phyloP scores from a whole-genome alignment of 2,797 vertebrate species.

The Craterocephalus amniculus region DNA sequence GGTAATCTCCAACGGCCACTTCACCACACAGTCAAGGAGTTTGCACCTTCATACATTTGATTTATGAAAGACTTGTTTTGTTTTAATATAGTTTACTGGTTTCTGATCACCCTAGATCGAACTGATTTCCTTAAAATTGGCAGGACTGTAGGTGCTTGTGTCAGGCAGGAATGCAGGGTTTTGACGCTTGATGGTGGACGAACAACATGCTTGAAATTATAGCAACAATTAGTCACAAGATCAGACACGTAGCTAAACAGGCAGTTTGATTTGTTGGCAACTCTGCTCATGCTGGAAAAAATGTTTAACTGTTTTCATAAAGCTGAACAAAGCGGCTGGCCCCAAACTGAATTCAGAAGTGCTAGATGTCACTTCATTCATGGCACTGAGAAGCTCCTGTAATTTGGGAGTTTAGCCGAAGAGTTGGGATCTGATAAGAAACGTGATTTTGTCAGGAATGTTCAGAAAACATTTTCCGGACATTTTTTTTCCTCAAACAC shows the following conservation, averaged over 20 bases:
- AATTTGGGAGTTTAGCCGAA: too few relatives aligned
- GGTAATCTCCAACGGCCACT: too few relatives aligned
- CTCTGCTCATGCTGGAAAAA: not conserved
- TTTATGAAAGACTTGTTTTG: not conserved
- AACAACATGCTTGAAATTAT: not conserved
- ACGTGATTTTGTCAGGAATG: not conserved
- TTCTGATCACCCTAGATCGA: not conserved
- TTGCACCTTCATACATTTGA: too few relatives aligned
- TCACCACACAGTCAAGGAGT: too few relatives aligned
- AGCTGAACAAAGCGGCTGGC: not conserved
- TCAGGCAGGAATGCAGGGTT: not conserved
- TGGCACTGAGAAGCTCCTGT: not conserved
- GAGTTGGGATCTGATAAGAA: too few relatives aligned
- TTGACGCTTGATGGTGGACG: not conserved
- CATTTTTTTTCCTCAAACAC: not conserved
- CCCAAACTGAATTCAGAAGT: not conserved
- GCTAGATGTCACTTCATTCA: not conserved
- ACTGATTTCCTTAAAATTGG: not conserved
- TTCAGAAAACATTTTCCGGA: not conserved
- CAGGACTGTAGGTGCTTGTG: not conserved
- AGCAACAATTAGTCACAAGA: not conserved
- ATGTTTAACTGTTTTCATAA: not conserved
- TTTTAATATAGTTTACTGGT: not conserved
- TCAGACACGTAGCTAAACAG: not conserved
- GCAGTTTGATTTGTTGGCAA: not conserved